These are phyloP conservation scores for Emmelina monodactyla DNA, from an alignment of 2,888 invertebrate species.

Conservation along the genomic window DNA sequence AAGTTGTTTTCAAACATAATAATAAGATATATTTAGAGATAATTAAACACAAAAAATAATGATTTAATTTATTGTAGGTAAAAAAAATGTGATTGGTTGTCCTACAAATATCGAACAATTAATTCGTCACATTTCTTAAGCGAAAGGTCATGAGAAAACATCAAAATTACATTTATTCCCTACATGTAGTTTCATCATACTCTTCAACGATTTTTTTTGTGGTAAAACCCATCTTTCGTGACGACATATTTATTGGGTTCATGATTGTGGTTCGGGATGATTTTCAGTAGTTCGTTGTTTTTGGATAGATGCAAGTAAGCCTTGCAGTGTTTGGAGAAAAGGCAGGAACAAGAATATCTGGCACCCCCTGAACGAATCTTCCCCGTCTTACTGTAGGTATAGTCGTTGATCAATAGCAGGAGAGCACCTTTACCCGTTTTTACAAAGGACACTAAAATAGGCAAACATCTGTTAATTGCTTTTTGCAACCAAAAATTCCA, in stretches of 20 bases:
- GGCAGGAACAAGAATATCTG: conserved; percentile 29
- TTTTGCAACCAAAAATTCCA: not conserved
- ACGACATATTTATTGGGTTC: not conserved
- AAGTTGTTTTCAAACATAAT: no score
- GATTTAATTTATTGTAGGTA: no score
- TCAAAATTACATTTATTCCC: no score
- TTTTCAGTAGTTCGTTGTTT: not conserved
- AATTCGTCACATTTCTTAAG: no score
- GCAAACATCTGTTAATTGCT: not conserved
- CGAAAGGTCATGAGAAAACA: no score
- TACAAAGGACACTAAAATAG: not conserved
- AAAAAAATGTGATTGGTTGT: no score
- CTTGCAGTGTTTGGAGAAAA: conserved; percentile 13
- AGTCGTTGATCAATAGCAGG: conserved; percentile 24
- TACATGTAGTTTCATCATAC: no score
- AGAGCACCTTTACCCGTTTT: not conserved
- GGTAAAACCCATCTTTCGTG: not conserved
- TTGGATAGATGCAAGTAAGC: conserved; percentile 12
- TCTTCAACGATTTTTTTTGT: not conserved
- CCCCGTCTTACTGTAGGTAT: conserved; percentile 27
- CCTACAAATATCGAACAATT: no score
- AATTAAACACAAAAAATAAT: no score
- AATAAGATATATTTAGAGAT: no score
- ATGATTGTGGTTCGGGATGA: not conserved
- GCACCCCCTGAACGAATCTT: conserved; percentile 22